Base-by-base conservation (phyloP, 2,888 invertebrate genomes). In the Norana najaformis region DNA sequence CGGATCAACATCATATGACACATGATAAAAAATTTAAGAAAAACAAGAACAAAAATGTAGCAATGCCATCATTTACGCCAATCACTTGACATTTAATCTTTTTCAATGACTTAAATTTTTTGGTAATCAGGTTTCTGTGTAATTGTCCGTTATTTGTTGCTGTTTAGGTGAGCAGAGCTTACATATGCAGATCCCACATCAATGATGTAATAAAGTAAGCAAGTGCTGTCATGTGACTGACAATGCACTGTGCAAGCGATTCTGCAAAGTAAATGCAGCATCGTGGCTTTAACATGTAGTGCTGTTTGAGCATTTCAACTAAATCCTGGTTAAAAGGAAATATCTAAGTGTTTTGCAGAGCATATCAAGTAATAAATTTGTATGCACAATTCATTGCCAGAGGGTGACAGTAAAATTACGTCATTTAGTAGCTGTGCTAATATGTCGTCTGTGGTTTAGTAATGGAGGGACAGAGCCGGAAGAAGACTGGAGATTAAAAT, bases 401-500 rank as follows among this genome's bases (percentile, higher is more conserved):
- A 69, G 0, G 1, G 30, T n/a, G 69, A 69, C 3, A 69, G 69
- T 3, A 53, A 23, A 69, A n/a, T n/a, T 69, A 69, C 69, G 69
- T 69, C 69, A 69, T n/a, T 0, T 30, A 16, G 11, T 69, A n/a
- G 69, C 69, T 30, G 69, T n/a, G 11, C n/a, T 4, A 30, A 69
- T 69, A 69, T 69, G 69, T 1, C 30, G 11, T 69, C 69, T 69
- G 30, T 16, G 85, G 36, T 83, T 14, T 30, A 36, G 37, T 85
- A 85, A 85, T 85, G 85, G 85, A 85, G 85, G 23, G 23, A 23
- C 37, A 1, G 36, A 36, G 85, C 85, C 85, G 85, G 85, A 85
- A 85, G 85, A 85, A 37, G 85, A 85, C 20, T 35, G 85, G 85
- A 85, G 35, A 85, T 85, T 85, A 85, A n/a, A 69, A 69, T 69